Evolutionary conservation across 2,797 vertebrate species (phyloP), one percentile per base, ranked within the genome.

Genomic region (Yasuhikotakia modesta): DNA sequence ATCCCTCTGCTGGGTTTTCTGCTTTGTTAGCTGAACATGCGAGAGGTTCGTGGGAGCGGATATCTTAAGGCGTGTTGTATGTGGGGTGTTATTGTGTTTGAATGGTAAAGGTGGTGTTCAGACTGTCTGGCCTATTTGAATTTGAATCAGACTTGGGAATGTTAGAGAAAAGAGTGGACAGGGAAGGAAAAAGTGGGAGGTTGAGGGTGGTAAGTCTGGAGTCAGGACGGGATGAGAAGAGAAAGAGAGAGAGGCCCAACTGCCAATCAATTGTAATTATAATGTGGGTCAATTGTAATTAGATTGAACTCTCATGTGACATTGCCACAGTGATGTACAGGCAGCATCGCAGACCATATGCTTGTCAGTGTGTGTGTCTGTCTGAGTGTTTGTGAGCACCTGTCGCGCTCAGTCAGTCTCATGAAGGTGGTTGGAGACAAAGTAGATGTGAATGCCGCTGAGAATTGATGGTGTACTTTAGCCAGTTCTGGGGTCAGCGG

Each of bases 151-250:
- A 70, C 43, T 76, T 70, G 11, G 52, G 21, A 60, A 46, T 13
- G 46, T 64, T 48, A 21, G 12, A 76, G 66, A 60, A 2, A 16
- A 61, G 45, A 64, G 60, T 61, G 79, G 70, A 85, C 70, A 82
- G 53, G 69, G 82, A 84, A 84, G 79, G 76, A 89, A 87, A 89
- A 86, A 84, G 27, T 27, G 68, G 84, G 86, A 85, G 87, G 88
- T 79, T 12, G 75, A 79, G 85, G 27, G 77, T 84, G 64, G 52
- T 45, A 27, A 75, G 50, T 66, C 63, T 69, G 19, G 53, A 61
- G 45, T 55, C 79, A 69, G 74, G 67, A 75, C 22, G 10, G 63
- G 57, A 67, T 16, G 27, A 27, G 27, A 27, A 57, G 22, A 39
- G 66, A 43, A n/a, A 22, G 8, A 21, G 70, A 45, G 58, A 73